A percentile compares a stretch with the other conserved stretches of the same genome.
Conservation (phyloP, 2,888 invertebrate genomes). For the Drosophila ustulata region DNA sequence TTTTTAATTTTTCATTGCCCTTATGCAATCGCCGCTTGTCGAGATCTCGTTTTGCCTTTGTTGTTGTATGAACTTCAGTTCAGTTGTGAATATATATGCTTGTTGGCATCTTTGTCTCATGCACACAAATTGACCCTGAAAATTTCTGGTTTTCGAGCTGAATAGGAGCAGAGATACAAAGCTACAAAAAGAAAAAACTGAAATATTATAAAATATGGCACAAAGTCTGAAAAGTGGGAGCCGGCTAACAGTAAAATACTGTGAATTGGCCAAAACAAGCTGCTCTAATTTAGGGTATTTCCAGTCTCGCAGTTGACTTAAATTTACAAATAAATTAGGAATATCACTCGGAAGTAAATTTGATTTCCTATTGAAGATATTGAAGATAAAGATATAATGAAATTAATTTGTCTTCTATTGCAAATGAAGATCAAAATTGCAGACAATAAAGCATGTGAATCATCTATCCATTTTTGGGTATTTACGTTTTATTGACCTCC, state of each 20-base stretch:
- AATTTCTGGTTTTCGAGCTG: conserved; percentile 77
- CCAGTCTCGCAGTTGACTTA: conserved; percentile 3
- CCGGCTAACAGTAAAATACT: conserved; percentile 22
- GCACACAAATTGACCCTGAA: conserved; percentile 80
- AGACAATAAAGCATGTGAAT: conserved; percentile 53
- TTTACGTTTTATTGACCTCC: conserved; percentile 79
- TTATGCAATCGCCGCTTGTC: conserved; percentile 72
- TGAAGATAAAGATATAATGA: background rate
- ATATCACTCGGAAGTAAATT: conserved; percentile 1
- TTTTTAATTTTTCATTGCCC: conserved; percentile 45
- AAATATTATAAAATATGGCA: conserved; percentile 26
- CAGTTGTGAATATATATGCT: conserved; percentile 6
- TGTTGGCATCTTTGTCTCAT: conserved; percentile 44
- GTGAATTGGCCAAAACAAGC: conserved; percentile 21
- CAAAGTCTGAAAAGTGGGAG: conserved; percentile 21
- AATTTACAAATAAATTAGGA: conserved; percentile 5
- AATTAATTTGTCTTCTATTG: background rate
- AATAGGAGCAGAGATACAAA: conserved; percentile 54
- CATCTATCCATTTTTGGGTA: conserved; percentile 64
- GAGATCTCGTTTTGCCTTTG: conserved; percentile 54
- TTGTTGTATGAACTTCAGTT: conserved; percentile 45
- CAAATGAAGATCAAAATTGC: conserved; percentile 5
- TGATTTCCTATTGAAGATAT: conserved; percentile 6
- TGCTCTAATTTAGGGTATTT: conserved; percentile 18
- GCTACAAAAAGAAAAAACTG: conserved; percentile 26